Base-by-base conservation (phyloP, 2,888 invertebrate species). In the Macrophya alboannulata region DNA sequence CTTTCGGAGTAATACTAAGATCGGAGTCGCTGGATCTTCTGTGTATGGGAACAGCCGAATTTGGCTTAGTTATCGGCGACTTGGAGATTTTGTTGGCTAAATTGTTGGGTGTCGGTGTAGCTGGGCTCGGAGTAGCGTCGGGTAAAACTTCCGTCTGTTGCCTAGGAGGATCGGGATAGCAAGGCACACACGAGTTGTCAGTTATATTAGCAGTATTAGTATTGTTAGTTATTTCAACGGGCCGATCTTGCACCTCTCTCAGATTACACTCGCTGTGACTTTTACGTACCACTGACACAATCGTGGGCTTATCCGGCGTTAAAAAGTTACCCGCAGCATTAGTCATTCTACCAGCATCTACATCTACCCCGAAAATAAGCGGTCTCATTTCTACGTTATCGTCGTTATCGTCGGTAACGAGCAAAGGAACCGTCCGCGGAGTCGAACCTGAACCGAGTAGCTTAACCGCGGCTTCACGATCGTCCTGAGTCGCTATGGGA, bases 21-120 rank as follows among this genome's bases (percentile, higher is more conserved):
- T 99, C 99, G 0, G 99, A 98, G 94, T 99, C 99, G 3, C 98
- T 98, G 4, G 98, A 98, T 89, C 98, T 95, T 84, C 98, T 95
- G 91, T 97, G 96, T 87, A 97, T 94, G 94, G 92, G 91, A 68
- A 86, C 81, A 0, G 92, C 91, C 55, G 92, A 88, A 86, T 92
- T 93, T 86, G 93, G 89, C 89, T 95, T 95, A 10, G 94, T 86
- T 3, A 90, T 94, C n/a, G 95, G 95, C 87, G 95, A 95, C 86
- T 95, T 95, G 79, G 94, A 94, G 85, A 94, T 93, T 93, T 95
- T 95, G 59, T 89, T 93, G 0, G 95, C 95, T 88, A 95, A 95
- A 95, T 92, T 95, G 88, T 87, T 88, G 86, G 89, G 88, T 86
- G 84, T 65, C 21, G n/a, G 51, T 17, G 81, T 74, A 5, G 85